phyloP scores from a whole-genome alignment of 2,888 invertebrate genomes.

The Plagodis pulveraria region DNA sequence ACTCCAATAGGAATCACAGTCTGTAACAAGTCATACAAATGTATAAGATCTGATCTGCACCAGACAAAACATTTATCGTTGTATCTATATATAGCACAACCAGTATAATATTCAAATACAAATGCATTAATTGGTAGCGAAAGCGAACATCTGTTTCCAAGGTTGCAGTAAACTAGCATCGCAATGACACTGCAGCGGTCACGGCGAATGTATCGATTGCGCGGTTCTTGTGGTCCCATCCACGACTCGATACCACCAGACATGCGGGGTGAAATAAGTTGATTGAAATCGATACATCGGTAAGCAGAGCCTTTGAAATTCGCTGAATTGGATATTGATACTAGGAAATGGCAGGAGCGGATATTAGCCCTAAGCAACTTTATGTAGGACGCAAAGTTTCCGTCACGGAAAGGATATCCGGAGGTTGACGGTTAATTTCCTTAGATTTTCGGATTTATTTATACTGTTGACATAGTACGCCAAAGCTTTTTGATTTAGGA shows the following conservation, averaged over 20 bases:
- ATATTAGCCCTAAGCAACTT: slow-evolving; percentile 8
- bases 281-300: slow-evolving; percentile 10
- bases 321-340: slow-evolving; percentile 7
- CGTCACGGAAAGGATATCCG: slow-evolving; percentile 1
- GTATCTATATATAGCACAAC: slow-evolving; percentile 1
- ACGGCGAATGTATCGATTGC: slow-evolving; percentile 37
- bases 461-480: not conserved
- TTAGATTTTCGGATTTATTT: slow-evolving; percentile 1
- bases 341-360: slow-evolving; percentile 4
- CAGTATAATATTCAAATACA: slow-evolving; percentile 9
- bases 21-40: too few relatives aligned
- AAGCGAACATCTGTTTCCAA: slow-evolving; percentile 30
- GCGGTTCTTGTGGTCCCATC: slow-evolving; percentile 37
- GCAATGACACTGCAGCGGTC: slow-evolving; percentile 36
- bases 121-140: slow-evolving; percentile 20
- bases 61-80: not conserved
- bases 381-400: slow-evolving; percentile 2
- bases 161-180: slow-evolving; percentile 31
- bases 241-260: slow-evolving; percentile 17
- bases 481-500: too few relatives aligned
- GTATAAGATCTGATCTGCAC: too few relatives aligned
- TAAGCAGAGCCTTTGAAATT: slow-evolving; percentile 4
- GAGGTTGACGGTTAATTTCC: slow-evolving; percentile 10
- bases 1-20: too few relatives aligned
- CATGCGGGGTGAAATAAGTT: slow-evolving; percentile 4